Evolutionary conservation across 2,888 invertebrate genomes (phyloP).

Genomic region (Pseudococcus viburni): DNA sequence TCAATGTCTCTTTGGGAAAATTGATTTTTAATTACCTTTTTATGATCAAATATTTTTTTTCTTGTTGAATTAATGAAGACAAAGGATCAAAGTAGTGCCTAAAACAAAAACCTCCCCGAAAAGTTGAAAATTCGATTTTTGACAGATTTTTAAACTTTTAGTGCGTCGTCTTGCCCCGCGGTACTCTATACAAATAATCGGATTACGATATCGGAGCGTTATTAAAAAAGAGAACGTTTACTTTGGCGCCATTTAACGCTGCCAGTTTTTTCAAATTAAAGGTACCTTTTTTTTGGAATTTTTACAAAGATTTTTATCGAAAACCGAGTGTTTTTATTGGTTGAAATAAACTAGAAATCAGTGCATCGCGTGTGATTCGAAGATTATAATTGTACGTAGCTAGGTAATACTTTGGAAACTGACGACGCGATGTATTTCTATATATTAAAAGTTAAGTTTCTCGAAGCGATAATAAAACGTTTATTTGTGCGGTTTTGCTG

Average conservation of each 20-base stretch:
- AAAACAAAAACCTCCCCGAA: no score
- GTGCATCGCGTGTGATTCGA: background rate
- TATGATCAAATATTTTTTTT: no score
- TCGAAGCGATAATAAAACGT: background rate
- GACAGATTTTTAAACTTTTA: no score
- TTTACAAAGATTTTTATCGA: slow-evolving; percentile 28
- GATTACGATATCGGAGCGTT: slow-evolving; percentile 19
- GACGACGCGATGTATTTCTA: background rate
- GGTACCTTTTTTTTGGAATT: slow-evolving; percentile 40
- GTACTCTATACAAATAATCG: slow-evolving; percentile 47
- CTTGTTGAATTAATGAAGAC: no score
- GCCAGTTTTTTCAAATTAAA: slow-evolving; percentile 19
- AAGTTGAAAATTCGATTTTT: no score
- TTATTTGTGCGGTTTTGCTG: background rate
- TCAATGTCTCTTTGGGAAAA: no score
- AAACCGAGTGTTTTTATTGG: background rate
- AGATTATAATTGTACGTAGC: background rate
- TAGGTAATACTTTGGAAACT: background rate
- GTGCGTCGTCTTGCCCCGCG: no score
- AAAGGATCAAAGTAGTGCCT: no score
- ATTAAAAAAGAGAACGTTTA: background rate
- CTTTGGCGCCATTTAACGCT: slow-evolving; percentile 20
- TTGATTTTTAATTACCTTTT: no score
- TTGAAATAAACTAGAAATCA: background rate
- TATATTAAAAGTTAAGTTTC: background rate